phyloP scores from a whole-genome alignment of 1,140 invertebrate species.

The Colletes latitarsis region DNA sequence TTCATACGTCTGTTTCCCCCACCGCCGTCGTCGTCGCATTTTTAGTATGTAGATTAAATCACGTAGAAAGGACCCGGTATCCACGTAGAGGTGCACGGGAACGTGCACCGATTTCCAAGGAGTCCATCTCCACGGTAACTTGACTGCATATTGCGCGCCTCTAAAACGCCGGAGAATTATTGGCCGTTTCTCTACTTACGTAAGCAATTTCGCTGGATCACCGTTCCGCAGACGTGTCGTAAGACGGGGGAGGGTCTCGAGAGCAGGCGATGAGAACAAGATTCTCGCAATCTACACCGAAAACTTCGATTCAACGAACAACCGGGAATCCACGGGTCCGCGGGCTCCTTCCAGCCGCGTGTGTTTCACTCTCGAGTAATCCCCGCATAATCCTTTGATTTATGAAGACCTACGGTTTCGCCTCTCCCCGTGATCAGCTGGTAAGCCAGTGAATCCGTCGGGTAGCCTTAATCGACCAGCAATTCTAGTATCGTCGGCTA shows the following conservation, averaged over 20 bases:
- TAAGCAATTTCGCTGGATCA: constrained; percentile 17
- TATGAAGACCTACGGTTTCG: constrained; percentile 28
- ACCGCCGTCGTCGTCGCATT: neutral
- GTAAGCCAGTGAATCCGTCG: constrained; percentile 36
- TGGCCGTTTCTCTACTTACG: constrained; percentile 26
- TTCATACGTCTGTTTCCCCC: neutral
- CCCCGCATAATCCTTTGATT: constrained; percentile 42
- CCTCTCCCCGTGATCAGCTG: constrained; percentile 17
- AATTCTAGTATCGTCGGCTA: constrained; percentile 1
- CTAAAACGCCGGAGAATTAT: constrained; percentile 20
- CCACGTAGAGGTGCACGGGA: constrained; percentile 23
- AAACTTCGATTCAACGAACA: neutral
- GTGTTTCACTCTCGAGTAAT: constrained; percentile 34
- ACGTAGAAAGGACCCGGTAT: constrained; percentile 25
- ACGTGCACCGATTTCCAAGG: constrained; percentile 36
- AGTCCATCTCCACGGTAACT: neutral
- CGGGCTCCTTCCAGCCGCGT: neutral
- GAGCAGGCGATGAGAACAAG: neutral
- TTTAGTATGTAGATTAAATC: constrained; percentile 44
- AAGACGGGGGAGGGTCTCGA: too few relatives aligned
- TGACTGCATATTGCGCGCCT: constrained; percentile 1
- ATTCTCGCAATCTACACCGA: neutral
- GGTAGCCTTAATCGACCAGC: constrained; percentile 35
- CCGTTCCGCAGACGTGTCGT: neutral
- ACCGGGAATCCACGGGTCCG: constrained; percentile 13